Conservation (phyloP, 2,888 invertebrate genomes). For the Prosapia bicincta region DNA sequence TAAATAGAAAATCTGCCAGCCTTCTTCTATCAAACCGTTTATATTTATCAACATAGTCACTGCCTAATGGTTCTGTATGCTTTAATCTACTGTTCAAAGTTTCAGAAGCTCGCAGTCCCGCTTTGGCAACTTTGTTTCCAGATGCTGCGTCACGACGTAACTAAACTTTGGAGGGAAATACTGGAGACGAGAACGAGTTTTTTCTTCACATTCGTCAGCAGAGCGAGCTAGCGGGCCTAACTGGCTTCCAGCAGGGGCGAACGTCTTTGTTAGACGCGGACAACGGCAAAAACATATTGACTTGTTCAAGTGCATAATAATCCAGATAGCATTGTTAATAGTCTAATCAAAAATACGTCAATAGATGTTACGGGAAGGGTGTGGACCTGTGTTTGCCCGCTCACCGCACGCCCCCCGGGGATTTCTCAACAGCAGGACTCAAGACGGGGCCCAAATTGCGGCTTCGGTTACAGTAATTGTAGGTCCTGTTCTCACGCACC, state of each 20-base stretch:
- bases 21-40: too few relatives aligned
- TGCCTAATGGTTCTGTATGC: too few relatives aligned
- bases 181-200: too few relatives aligned
- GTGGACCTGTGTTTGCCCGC: slow-evolving; percentile 20
- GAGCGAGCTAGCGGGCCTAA: neutral
- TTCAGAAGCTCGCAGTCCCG: too few relatives aligned
- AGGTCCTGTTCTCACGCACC: slow-evolving; percentile 18
- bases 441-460: slow-evolving; percentile 23
- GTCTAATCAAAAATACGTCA: slow-evolving; percentile 26
- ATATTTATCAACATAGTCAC: too few relatives aligned
- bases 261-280: neutral
- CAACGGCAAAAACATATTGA: neutral
- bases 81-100: too few relatives aligned
- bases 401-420: slow-evolving; percentile 18
- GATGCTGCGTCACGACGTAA: too few relatives aligned
- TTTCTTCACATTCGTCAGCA: neutral
- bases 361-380: slow-evolving; percentile 19
- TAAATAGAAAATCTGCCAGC: too few relatives aligned
- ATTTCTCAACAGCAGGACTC: slow-evolving; percentile 17
- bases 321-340: slow-evolving; percentile 26
- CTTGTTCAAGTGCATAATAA: slow-evolving; percentile 22
- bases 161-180: too few relatives aligned
- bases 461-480: slow-evolving; percentile 27
- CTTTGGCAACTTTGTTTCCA: too few relatives aligned
- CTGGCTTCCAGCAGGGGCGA: neutral